phyloP scores from a whole-genome alignment of 2,797 vertebrate species.

The Anniella stebbinsi region DNA sequence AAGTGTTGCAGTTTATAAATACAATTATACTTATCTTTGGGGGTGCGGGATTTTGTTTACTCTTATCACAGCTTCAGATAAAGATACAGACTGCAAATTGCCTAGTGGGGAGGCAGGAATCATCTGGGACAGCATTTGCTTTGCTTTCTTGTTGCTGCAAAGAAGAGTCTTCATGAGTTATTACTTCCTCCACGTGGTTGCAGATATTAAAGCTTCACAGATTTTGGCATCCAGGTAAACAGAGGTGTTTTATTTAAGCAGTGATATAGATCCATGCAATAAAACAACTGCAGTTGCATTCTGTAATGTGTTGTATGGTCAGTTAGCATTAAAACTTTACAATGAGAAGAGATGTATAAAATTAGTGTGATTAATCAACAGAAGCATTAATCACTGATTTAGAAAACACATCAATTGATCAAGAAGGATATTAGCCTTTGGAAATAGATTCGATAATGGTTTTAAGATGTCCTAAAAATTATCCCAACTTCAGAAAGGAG shows the following conservation, averaged over 20 bases:
- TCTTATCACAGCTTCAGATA: constrained; percentile 66
- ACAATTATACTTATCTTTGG: constrained; percentile 16
- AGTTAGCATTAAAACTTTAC: not conserved
- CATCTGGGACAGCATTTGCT: constrained; percentile 99
- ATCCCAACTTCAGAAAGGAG: not conserved
- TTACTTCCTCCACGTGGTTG: constrained; percentile 98
- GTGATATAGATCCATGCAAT: not conserved
- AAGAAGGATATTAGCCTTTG: not conserved
- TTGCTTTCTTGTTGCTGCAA: constrained; percentile 96
- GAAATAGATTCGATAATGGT: not conserved
- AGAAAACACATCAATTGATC: not conserved
- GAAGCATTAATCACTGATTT: not conserved
- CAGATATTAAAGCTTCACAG: constrained; percentile 97
- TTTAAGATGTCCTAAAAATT: not conserved
- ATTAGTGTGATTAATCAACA: not conserved
- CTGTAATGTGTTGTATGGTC: not conserved
- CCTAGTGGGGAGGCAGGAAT: constrained; percentile 94
- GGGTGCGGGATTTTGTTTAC: constrained; percentile 17
- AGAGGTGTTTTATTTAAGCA: constrained; percentile 6
- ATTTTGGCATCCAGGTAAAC: constrained; percentile 95
- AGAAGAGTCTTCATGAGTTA: constrained; percentile 99
- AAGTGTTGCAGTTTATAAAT: constrained; percentile 5
- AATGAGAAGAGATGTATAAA: not conserved
- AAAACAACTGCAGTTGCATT: not conserved
- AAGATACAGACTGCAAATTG: constrained; percentile 84